Evolutionary conservation across 2,888 invertebrate species (phyloP).

Genomic region (Agonopterix heracliana): DNA sequence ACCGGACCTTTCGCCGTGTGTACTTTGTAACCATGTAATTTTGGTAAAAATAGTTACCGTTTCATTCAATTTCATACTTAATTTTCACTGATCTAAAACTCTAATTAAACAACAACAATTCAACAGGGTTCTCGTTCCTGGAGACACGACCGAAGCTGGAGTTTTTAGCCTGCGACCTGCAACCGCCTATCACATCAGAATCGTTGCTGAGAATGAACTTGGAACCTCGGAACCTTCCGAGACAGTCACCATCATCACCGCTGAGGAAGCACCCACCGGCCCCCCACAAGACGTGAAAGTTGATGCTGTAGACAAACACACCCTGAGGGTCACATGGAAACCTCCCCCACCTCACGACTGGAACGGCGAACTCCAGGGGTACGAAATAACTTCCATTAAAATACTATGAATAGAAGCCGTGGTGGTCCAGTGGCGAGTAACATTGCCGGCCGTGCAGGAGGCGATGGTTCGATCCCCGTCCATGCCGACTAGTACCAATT

Average conservation of each 20-base stretch:
- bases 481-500: no score
- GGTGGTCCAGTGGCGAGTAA: no score
- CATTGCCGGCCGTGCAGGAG: no score
- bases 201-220: slow-evolving; percentile 95
- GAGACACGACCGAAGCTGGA: slow-evolving; percentile 91
- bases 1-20: no score
- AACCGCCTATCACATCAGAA: slow-evolving; percentile 93
- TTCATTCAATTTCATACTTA: no score
- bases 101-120: slow-evolving; percentile 2
- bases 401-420: neutral
- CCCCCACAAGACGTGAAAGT: slow-evolving; percentile 90
- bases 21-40: no score
- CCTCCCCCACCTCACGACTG: slow-evolving; percentile 92
- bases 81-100: no score
- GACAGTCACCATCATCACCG: slow-evolving; percentile 95
- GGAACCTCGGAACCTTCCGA: slow-evolving; percentile 95
- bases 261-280: slow-evolving; percentile 92
- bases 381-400: slow-evolving; percentile 9
- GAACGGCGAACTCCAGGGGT: slow-evolving; percentile 90
- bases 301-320: slow-evolving; percentile 91
- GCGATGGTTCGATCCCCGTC: no score
- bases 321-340: slow-evolving; percentile 92
- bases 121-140: slow-evolving; percentile 87
- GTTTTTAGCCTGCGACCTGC: slow-evolving; percentile 93
- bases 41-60: no score